Evolutionary conservation across 2,113 vertebrate genomes (phyloP), one percentile per base, ranked within the genome.

Genomic region (Phycodurus eques): DNA sequence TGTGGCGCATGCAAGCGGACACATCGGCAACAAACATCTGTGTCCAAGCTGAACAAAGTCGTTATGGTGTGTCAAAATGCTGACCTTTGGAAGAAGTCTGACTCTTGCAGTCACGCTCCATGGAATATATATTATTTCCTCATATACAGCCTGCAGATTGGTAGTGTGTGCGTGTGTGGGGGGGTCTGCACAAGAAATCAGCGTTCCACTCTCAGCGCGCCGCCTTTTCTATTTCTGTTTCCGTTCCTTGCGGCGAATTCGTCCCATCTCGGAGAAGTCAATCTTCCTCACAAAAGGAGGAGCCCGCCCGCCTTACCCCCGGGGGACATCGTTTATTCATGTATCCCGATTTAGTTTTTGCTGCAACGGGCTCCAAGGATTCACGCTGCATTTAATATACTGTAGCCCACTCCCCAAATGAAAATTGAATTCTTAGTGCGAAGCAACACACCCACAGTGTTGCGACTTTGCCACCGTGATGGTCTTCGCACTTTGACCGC

Each of bases 341-440:
- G 89, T 91, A 86, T 92, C 90, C 90, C 92, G 90, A 92, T 65
- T 90, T 91, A 90, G 90, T 92, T 90, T 92, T 83, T 83, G 86
- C 88, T 74, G 85, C 75, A 84, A 77, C 65, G 75, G 87, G 89
- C 91, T 89, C 88, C 79, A 76, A 80, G 87, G 88, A 91, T 80
- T 88, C 82, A 82, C 86, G 70, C 84, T 64, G 89, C 79, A 90
- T 92, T 92, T 91, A 92, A 90, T 88, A 91, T 74, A 51, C 76
- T 39, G 35, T 39, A 39, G 4, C 22, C 56, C 54, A 73, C 80
- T 88, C 15, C 66, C 74, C 78, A 88, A 86, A 88, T 91, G 78
- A 89, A 91, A 93, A 92, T 89, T 85, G 85, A 92, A 92, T 91
- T 92, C 83, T 84, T 87, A 85, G 85, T 79, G 77, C 75, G 54